A percentile compares a stretch with the other conserved stretches of the same genome.
Evolutionary conservation across 2,113 vertebrate genomes (phyloP).

Genomic region (Xenopus laevis): DNA sequence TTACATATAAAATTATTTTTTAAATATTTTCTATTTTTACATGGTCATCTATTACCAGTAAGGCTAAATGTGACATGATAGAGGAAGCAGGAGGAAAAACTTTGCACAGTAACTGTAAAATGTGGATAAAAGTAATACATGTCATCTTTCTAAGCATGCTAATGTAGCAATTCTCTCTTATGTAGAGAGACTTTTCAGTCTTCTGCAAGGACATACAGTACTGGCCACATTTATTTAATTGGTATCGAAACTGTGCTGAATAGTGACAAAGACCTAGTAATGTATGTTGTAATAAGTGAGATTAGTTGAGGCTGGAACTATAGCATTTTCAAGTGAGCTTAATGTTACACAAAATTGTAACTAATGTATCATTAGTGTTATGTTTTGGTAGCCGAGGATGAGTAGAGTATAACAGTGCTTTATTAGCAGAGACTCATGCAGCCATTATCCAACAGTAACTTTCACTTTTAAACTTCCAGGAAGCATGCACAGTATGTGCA

Average conservation of each 20-base stretch:
- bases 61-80: not conserved
- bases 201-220: conserved; percentile 27
- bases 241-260: no score
- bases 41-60: not conserved
- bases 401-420: no score
- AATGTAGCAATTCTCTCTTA: conserved; percentile 26
- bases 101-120: conserved; percentile 5
- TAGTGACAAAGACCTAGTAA: no score
- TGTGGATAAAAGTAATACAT: not conserved
- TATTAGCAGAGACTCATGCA: no score
- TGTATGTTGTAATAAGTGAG: not conserved
- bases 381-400: no score
- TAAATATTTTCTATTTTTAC: conserved; percentile 10
- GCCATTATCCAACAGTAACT: no score
- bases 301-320: not conserved
- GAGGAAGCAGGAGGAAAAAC: not conserved
- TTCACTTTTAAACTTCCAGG: no score
- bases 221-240: not conserved
- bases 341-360: no score
- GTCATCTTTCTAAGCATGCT: not conserved
- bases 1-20: conserved; percentile 15
- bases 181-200: conserved; percentile 23
- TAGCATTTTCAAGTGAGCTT: no score
- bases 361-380: no score
- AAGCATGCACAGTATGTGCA: no score